Evolutionary conservation across 2,888 invertebrate genomes (phyloP).

Genomic region (Heteropelma amictum): DNA sequence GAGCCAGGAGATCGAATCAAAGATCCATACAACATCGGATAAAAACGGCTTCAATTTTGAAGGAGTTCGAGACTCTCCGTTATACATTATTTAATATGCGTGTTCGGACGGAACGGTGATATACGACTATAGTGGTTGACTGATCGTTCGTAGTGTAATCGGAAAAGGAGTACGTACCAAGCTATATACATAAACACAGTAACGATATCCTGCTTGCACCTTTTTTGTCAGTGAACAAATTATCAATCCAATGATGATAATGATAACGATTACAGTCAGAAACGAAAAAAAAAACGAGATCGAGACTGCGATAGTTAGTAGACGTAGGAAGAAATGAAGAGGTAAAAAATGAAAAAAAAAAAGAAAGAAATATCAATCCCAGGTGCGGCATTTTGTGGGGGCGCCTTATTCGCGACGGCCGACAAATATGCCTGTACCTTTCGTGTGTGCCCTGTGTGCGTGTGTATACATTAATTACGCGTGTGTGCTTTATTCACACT

Average conservation of each 20-base stretch:
- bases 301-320: neutral
- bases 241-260: neutral
- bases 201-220: neutral
- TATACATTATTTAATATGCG: constrained; percentile 52
- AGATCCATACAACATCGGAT: too few species aligned
- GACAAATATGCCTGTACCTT: neutral
- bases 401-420: constrained; percentile 62
- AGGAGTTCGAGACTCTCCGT: constrained; percentile 23
- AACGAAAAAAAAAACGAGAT: neutral
- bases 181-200: constrained; percentile 3
- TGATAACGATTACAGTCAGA: neutral
- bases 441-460: neutral
- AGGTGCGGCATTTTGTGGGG: constrained; percentile 61
- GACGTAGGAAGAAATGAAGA: neutral
- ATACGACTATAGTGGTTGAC: constrained; percentile 43
- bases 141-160: constrained; percentile 45
- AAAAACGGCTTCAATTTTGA: too few species aligned
- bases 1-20: neutral
- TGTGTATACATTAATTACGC: constrained; percentile 17
- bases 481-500: too few species aligned
- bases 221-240: neutral
- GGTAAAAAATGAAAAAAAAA: neutral
- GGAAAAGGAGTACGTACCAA: constrained; percentile 44
- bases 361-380: constrained; percentile 3
- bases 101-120: constrained; percentile 43